Evolutionary conservation across 2,113 vertebrate species (phyloP).

Genomic region (Todiramphus chloris): DNA sequence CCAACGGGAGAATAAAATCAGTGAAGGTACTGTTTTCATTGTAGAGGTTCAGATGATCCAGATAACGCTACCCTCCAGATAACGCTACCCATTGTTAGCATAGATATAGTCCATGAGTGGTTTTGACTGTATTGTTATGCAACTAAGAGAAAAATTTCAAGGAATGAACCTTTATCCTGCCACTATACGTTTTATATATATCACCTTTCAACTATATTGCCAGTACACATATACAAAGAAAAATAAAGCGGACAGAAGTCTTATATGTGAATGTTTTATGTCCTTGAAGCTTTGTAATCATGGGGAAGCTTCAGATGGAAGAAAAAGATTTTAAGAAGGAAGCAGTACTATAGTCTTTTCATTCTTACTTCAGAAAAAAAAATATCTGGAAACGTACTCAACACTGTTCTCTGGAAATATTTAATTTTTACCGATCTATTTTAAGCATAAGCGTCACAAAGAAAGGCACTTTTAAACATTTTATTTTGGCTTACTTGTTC

Average conservation of each 20-base stretch:
- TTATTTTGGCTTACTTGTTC: not conserved
- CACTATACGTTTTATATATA: not conserved
- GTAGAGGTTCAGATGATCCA: not conserved
- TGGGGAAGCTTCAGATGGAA: not conserved
- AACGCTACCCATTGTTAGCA: not conserved
- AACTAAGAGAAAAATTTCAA: not conserved
- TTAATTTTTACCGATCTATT: not conserved
- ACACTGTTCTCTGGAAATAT: not conserved
- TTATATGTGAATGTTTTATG: not conserved
- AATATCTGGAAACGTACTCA: not conserved
- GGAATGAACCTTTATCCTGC: not conserved
- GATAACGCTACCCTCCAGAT: not conserved
- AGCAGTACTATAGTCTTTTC: not conserved
- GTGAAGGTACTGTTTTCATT: not conserved
- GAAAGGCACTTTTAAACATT: not conserved
- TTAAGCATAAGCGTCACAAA: not conserved
- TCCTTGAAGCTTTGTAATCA: not conserved
- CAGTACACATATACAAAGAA: not conserved
- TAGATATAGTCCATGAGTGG: not conserved
- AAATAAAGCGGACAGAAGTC: not conserved
- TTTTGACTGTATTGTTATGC: not conserved
- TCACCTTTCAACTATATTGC: not conserved
- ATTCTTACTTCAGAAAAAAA: slow-evolving; percentile 9
- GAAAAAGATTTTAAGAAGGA: not conserved
- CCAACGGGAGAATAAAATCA: not conserved